Evolutionary conservation across 2,113 vertebrate genomes (phyloP).

Genomic region (Phalacrocorax pelagicus): DNA sequence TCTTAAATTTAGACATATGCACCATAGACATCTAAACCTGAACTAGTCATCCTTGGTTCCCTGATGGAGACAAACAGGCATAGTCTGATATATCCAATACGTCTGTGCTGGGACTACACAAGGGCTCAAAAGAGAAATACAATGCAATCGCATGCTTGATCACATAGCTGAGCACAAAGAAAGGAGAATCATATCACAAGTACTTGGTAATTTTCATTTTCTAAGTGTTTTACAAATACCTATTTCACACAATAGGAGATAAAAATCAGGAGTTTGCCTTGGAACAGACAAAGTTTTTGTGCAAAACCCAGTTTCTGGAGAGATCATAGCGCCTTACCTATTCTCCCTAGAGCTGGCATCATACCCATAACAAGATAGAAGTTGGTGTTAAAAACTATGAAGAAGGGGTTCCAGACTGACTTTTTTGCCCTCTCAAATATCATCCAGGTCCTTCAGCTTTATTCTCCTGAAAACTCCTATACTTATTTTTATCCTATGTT

Average conservation of each 20-base stretch:
- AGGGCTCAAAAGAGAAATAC: not conserved
- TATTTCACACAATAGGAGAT: not conserved
- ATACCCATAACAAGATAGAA: not conserved
- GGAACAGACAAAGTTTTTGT: not conserved
- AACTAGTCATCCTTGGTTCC: not conserved
- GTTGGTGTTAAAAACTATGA: not conserved
- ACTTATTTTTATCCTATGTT: not conserved
- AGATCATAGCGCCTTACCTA: not conserved
- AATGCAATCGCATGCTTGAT: accelerated
- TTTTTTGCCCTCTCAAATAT: not conserved
- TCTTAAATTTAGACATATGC: not conserved
- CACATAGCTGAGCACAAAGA: not conserved
- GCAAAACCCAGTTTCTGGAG: not conserved
- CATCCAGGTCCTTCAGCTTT: not conserved
- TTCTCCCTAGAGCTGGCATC: not conserved
- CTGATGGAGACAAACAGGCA: not conserved
- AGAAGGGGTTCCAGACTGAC: not conserved
- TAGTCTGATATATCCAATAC: not conserved
- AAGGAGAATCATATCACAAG: not conserved
- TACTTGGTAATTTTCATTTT: not conserved
- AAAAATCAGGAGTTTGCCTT: not conserved
- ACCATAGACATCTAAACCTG: not conserved
- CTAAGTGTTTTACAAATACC: not conserved
- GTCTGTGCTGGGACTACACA: not conserved
- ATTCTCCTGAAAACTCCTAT: not conserved